A percentile compares a stretch with the other conserved stretches of the same genome.
Conservation (phyloP, 2,888 invertebrate genomes). For the Caenorhabditis uteleia region DNA sequence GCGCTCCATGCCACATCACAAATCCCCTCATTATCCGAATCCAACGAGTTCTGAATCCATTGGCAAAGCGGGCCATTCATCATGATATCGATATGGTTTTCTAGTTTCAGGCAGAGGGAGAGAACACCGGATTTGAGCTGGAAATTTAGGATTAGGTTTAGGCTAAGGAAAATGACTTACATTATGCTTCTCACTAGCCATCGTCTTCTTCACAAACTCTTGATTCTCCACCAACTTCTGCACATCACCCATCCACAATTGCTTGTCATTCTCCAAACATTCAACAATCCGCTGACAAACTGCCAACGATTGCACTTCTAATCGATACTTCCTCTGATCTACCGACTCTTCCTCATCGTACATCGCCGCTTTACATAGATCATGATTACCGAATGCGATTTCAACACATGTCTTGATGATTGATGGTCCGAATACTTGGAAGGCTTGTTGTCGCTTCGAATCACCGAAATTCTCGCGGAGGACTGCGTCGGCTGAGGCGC, state of each 20-base stretch:
- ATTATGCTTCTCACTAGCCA: constrained; percentile 8
- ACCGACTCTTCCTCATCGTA: constrained; percentile 26
- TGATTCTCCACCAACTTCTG: constrained; percentile 15
- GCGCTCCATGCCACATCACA: constrained; percentile 8
- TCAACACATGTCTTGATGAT: constrained; percentile 29
- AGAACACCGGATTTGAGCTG: constrained; percentile 14
- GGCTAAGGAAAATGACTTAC: background rate
- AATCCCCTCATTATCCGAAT: constrained; percentile 9
- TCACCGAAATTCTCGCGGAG: constrained; percentile 49
- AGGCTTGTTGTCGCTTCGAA: constrained; percentile 33
- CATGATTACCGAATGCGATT: constrained; percentile 9
- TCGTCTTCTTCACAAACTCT: constrained; percentile 23
- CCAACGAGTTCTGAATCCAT: constrained; percentile 11
- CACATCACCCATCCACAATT: constrained; percentile 11
- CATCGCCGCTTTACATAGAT: constrained; percentile 8
- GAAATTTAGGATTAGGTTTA: background rate
- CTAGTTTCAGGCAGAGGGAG: constrained; percentile 6
- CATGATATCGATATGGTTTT: constrained; percentile 2
- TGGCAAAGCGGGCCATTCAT: constrained; percentile 4
- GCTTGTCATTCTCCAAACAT: background rate
- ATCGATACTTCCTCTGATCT: constrained; percentile 18
- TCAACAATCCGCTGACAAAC: constrained; percentile 5
- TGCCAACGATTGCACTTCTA: constrained; percentile 21
- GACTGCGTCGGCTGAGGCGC: constrained; percentile 29
- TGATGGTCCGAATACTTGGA: constrained; percentile 25